Evolutionary conservation across 2,797 vertebrate genomes (phyloP).

Genomic region (Lutra lutra): DNA sequence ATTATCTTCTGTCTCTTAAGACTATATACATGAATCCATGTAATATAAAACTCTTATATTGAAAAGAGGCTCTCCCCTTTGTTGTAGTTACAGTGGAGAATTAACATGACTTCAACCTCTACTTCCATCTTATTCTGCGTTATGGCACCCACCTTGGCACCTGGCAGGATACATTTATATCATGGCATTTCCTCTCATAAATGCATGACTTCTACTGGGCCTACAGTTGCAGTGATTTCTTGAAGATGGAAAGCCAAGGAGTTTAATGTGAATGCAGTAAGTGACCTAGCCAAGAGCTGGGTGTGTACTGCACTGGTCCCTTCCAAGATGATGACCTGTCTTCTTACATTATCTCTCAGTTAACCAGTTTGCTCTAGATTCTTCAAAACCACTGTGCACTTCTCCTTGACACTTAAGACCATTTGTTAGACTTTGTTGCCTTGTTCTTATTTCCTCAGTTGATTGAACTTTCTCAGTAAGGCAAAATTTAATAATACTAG

Average conservation of each 20-base stretch:
- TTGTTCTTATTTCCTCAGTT: background rate
- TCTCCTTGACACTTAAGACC: background rate
- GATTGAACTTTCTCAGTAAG: background rate
- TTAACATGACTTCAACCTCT: background rate
- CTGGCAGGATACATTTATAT: background rate
- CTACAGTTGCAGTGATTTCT: background rate
- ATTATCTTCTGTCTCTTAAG: background rate
- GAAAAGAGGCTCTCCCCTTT: background rate
- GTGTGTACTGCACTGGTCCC: background rate
- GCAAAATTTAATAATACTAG: background rate
- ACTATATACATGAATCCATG: background rate
- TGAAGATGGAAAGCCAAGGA: background rate
- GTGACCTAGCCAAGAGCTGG: background rate
- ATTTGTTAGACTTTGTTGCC: background rate
- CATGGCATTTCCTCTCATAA: background rate
- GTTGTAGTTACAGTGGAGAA: background rate
- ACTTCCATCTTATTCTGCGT: background rate
- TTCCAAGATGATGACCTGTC: background rate
- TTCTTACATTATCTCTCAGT: background rate
- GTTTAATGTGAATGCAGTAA: background rate
- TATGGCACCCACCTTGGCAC: background rate
- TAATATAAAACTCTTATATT: background rate
- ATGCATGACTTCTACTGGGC: background rate
- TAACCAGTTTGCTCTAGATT: background rate
- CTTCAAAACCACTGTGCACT: background rate